Base-by-base conservation (phyloP, 2,797 vertebrate genomes). In the Novumbra hubbsi region DNA sequence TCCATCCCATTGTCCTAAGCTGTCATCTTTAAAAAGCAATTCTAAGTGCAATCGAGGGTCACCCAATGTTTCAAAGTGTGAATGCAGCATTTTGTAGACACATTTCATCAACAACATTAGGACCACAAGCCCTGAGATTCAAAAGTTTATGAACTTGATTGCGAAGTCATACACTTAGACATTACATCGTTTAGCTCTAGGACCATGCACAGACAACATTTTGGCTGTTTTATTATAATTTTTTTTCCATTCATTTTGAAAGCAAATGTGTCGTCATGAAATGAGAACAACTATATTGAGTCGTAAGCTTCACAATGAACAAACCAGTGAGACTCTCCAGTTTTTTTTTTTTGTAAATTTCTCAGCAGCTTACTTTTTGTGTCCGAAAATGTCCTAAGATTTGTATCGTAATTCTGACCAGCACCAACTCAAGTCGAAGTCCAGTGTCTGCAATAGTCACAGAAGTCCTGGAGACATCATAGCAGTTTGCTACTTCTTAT, bases 41-140 rank as follows among this genome's bases (percentile, higher is more conserved):
- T 19, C 4, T 38, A n/a, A 30, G 27, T 72, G 48, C 73, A 69
- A 28, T 70, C 52, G 76, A 57, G 66, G 21, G 63, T 57, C 48
- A 49, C 81, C n/a, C 5, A 68, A 68, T 70, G 17, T 72, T 62
- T 76, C 32, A 60, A 68, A 79, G 77, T 83, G 76, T 86, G 73
- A 90, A 87, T 82, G 75, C 82, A 86, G 79, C 68, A 82, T 82
- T 65, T 79, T 30, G 78, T 71, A 81, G 73, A 84, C 69, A 78
- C 52, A 76, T 72, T 68, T 80, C 14, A 78, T 63, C 73, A 34
- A 83, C 82, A 78, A 85, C 63, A 78, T 73, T 76, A 80, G 78
- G 84, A 89, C 86, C 63, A 74, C 70, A 84, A 87, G 88, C 86
- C 91, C 91, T 92, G 90, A 92, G 90, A 89, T 88, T 80, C 83